A percentile compares a stretch with the other conserved stretches of the same genome.
phyloP scores from a whole-genome alignment of 2,113 vertebrate genomes.

The Ophiodon elongatus region DNA sequence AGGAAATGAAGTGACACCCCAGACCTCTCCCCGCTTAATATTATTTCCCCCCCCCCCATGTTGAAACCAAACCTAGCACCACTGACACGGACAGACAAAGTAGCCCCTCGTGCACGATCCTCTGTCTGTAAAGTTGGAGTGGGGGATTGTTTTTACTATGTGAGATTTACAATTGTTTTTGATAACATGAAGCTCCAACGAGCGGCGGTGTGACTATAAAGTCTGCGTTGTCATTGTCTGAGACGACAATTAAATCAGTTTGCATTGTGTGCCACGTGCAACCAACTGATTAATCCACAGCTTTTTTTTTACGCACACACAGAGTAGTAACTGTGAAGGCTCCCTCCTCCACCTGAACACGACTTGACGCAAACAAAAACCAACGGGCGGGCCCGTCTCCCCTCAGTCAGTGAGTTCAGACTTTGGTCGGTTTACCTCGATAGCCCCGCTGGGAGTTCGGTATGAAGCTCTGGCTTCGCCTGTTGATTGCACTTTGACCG shows the following conservation, averaged over 20 bases:
- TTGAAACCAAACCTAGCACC: background rate
- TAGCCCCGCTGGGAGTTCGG: slow-evolving; percentile 70
- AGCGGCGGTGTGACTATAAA: background rate
- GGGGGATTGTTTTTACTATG: background rate
- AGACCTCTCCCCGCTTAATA: too few relatives aligned
- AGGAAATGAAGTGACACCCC: background rate
- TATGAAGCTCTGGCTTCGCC: slow-evolving; percentile 60
- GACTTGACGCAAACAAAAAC: slow-evolving; percentile 30
- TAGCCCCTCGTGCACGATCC: background rate
- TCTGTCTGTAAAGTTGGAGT: background rate
- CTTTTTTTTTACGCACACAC: slow-evolving; percentile 11
- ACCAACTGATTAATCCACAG: slow-evolving; percentile 37
- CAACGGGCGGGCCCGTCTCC: slow-evolving; percentile 6
- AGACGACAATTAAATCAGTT: slow-evolving; percentile 10
- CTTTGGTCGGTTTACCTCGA: slow-evolving; percentile 71
- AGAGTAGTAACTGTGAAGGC: background rate
- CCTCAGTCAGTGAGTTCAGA: slow-evolving; percentile 24
- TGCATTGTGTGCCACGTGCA: slow-evolving; percentile 6
- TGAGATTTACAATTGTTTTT: background rate
- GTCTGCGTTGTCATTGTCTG: slow-evolving; percentile 24
- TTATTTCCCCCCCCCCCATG: too few relatives aligned
- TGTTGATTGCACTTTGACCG: slow-evolving; percentile 83
- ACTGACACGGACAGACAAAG: background rate
- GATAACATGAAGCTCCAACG: background rate
- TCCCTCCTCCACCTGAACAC: slow-evolving; percentile 13